Evolutionary conservation across 2,113 vertebrate species (phyloP).

Genomic region (Brachionichthys hirsutus): DNA sequence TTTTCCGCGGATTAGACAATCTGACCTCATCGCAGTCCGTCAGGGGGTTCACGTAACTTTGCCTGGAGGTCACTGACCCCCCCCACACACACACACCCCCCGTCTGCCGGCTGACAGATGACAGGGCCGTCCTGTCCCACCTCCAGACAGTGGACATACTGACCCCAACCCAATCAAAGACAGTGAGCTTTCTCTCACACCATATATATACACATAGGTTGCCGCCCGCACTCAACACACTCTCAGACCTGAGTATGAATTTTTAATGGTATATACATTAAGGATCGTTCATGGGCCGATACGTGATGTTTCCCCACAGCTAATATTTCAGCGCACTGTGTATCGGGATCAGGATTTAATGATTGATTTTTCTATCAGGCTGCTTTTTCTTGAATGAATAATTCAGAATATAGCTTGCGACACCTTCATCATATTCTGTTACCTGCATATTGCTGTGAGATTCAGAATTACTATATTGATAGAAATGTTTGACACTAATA

Average conservation of each 20-base stretch:
- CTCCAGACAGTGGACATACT: constrained; percentile 39
- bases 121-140: constrained; percentile 11
- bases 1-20: constrained; percentile 79
- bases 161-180: constrained; percentile 32
- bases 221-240: constrained; percentile 18
- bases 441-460: constrained; percentile 39
- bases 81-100: constrained; percentile 29
- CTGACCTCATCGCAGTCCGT: constrained; percentile 79
- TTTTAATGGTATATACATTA: constrained; percentile 80
- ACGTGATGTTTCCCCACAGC: constrained; percentile 62
- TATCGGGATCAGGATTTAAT: constrained; percentile 62
- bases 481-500: constrained; percentile 23
- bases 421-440: constrained; percentile 70
- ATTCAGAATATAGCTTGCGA: constrained; percentile 73
- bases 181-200: background rate
- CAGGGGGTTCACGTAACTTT: constrained; percentile 72
- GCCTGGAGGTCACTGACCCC: constrained; percentile 69
- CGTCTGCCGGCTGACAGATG: constrained; percentile 27
- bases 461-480: constrained; percentile 38
- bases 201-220: constrained; percentile 16
- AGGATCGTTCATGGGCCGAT: constrained; percentile 67
- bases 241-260: constrained; percentile 57
- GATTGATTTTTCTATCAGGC: constrained; percentile 75
- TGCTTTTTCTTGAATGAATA: constrained; percentile 70
- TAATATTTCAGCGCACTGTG: constrained; percentile 71